Evolutionary conservation across 1,140 invertebrate genomes (phyloP).

Genomic region (Zaprionus taronus): DNA sequence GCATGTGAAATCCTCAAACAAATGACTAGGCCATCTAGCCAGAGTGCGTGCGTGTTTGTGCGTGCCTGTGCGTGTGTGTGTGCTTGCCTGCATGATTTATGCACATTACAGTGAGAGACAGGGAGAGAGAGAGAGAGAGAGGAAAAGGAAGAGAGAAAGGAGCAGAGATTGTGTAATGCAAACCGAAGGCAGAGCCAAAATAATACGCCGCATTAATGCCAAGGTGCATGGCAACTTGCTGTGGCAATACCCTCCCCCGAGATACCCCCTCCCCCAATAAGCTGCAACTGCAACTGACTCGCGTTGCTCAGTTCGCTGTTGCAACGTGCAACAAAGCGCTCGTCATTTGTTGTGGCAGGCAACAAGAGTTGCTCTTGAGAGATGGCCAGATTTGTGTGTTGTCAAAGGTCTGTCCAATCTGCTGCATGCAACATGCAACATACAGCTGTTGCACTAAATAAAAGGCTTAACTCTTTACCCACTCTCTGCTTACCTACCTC

Average conservation of each 20-base stretch:
- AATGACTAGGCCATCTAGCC: conserved; percentile 50
- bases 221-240: conserved; percentile 33
- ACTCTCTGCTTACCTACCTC: not conserved
- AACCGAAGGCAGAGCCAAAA: conserved; percentile 32
- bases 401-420: conserved; percentile 28
- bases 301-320: not conserved
- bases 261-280: not conserved
- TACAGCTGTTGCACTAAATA: conserved; percentile 25
- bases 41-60: not conserved
- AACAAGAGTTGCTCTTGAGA: not conserved
- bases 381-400: conserved; percentile 32
- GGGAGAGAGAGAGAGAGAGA: not conserved
- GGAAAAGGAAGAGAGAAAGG: not conserved
- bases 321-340: conserved; percentile 21
- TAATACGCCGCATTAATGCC: conserved; percentile 47
- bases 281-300: not conserved
- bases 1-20: conserved; percentile 52
- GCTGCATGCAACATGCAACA: conserved; percentile 32
- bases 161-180: conserved; percentile 1
- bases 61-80: conserved; percentile 9
- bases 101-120: conserved; percentile 19
- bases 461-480: conserved; percentile 16
- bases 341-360: conserved; percentile 25
- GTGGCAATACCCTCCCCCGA: not conserved
- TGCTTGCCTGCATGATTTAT: conserved; percentile 54